Percentiles rank a stretch among this genome's conserved stretches.
These are phyloP conservation scores for Gymnodraco acuticeps DNA, from an alignment of 2,797 vertebrate species.

Conservation along the genomic window DNA sequence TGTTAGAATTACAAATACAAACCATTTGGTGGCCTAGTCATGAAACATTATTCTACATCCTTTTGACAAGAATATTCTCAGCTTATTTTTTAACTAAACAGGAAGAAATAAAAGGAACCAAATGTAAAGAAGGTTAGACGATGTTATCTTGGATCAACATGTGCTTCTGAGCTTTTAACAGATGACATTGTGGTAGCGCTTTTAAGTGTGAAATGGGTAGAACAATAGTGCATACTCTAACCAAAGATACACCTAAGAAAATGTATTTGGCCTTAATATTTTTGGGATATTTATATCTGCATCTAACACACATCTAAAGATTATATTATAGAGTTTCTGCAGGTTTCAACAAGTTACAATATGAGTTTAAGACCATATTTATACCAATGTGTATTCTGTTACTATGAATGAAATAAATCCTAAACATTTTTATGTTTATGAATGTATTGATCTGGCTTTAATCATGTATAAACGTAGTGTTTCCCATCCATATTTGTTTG, in stretches of 20 bases:
- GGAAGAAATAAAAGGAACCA: background rate
- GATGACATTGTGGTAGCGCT: background rate
- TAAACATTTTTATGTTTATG: no score
- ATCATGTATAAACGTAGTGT: no score
- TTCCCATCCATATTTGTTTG: no score
- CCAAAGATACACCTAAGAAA: background rate
- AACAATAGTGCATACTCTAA: background rate
- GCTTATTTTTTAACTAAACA: background rate
- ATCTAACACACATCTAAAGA: background rate
- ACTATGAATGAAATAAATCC: no score
- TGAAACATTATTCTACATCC: background rate
- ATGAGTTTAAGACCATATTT: no score
- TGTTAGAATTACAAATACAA: background rate
- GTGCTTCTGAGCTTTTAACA: conserved; percentile 3
- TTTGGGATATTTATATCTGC: background rate
- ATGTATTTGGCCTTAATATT: background rate
- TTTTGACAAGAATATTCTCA: background rate
- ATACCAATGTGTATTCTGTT: no score
- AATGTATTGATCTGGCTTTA: no score
- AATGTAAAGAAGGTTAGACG: background rate
- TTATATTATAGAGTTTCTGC: no score
- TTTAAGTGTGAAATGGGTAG: no score
- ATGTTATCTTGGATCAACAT: background rate
- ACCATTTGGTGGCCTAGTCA: no score
- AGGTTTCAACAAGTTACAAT: no score